A percentile compares a stretch with the other conserved stretches of the same genome.
Conservation (phyloP, 2,113 vertebrate species). For the Nothocercus julius region DNA sequence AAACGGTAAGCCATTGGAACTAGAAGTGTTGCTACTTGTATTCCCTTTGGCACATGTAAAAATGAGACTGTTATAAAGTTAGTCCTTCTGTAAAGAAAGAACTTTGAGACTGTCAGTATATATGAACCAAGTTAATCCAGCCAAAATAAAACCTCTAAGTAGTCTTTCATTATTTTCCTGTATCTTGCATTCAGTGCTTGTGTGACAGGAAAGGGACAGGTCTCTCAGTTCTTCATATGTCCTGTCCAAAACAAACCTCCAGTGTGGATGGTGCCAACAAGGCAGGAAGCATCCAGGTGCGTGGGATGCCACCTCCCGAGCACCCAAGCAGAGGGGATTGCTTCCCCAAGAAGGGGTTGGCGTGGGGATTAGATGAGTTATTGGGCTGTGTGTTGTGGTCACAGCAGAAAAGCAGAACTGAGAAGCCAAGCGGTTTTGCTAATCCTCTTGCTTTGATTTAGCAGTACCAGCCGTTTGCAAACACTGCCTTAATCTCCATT, state of each 20-base stretch:
- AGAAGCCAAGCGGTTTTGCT: slow-evolving; percentile 21
- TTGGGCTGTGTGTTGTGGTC: background rate
- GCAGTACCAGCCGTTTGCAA: background rate
- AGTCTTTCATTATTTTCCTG: background rate
- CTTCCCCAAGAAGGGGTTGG: background rate
- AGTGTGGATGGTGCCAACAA: fast-evolving
- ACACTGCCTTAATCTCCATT: background rate
- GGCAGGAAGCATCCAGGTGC: background rate
- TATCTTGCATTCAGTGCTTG: background rate
- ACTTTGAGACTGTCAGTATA: background rate
- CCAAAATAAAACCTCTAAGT: background rate
- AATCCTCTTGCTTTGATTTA: slow-evolving; percentile 33
- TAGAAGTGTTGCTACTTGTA: background rate
- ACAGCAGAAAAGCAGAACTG: background rate
- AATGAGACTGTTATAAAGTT: background rate
- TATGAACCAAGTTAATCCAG: background rate
- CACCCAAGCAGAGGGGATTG: fast-evolving
- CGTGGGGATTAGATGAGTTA: background rate
- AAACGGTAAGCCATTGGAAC: fast-evolving
- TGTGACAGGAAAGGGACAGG: background rate
- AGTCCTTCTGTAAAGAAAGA: background rate
- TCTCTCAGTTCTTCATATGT: background rate
- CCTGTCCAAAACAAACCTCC: background rate
- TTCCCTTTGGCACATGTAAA: background rate
- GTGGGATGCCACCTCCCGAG: fast-evolving